Evolutionary conservation across 2,888 invertebrate species (phyloP).

Genomic region (Rotaria socialis): DNA sequence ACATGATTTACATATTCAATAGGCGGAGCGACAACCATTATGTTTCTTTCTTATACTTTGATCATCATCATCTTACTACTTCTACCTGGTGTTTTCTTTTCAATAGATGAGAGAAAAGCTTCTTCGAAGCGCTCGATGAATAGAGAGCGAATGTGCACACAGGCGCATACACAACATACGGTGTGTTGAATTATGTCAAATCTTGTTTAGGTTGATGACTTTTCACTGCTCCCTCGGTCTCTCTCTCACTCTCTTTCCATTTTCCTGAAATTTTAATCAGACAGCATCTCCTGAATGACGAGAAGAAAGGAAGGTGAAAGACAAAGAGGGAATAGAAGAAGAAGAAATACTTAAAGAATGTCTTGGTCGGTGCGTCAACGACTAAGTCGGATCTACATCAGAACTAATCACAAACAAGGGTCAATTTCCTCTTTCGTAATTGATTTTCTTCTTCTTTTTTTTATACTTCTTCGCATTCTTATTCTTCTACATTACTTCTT

Average conservation of each 20-base stretch:
- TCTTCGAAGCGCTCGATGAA: constrained; percentile 17
- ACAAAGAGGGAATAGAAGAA: background rate
- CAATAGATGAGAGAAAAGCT: constrained; percentile 29
- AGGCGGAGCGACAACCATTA: constrained; percentile 19
- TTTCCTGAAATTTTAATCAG: constrained; percentile 24
- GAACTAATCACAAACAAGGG: constrained; percentile 32
- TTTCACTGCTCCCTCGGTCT: background rate
- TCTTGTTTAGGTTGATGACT: constrained; percentile 35
- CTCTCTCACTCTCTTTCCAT: background rate
- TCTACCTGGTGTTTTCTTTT: constrained; percentile 32
- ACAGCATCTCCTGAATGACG: constrained; percentile 5
- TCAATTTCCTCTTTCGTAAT: constrained; percentile 32
- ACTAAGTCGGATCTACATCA: constrained; percentile 26
- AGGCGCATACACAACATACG: background rate
- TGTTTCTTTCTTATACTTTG: constrained; percentile 22
- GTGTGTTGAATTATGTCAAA: constrained; percentile 26
- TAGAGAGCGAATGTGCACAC: background rate
- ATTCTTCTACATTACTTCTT: background rate
- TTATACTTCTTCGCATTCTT: background rate
- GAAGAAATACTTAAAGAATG: constrained; percentile 29
- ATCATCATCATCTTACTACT: constrained; percentile 30
- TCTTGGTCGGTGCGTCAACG: constrained; percentile 32
- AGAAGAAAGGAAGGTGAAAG: background rate
- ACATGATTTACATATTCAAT: constrained; percentile 32
- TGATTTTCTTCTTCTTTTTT: constrained; percentile 3